Evolutionary conservation across 2,113 vertebrate species (phyloP).

Genomic region (Tetrao urogallus): DNA sequence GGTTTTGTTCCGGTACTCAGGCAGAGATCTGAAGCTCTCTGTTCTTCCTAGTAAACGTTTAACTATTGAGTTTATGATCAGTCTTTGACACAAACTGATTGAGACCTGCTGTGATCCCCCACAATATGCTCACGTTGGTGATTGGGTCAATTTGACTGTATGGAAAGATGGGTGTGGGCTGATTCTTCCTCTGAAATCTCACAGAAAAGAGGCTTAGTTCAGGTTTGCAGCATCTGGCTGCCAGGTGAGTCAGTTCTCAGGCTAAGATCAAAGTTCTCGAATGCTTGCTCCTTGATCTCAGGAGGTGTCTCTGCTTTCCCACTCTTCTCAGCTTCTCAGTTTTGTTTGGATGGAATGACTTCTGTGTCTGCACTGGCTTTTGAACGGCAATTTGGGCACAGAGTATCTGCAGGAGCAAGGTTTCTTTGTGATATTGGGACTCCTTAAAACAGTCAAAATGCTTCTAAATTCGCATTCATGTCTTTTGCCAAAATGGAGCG

Average conservation of each 20-base stretch:
- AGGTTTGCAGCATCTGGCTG: not conserved
- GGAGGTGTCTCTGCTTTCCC: not conserved
- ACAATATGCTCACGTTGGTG: not conserved
- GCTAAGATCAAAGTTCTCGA: rapidly evolving
- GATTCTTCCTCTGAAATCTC: not conserved
- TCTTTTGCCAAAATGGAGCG: not conserved
- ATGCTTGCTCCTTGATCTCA: not conserved
- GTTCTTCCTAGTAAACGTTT: not conserved
- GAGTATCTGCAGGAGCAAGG: not conserved
- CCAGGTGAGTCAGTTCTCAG: not conserved
- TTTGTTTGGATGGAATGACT: not conserved
- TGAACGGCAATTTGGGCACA: not conserved
- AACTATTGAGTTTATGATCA: not conserved
- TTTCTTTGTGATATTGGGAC: not conserved
- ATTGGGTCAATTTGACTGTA: not conserved
- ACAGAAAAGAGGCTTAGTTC: not conserved
- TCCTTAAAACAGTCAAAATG: not conserved
- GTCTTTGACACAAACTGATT: not conserved
- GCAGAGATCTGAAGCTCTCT: not conserved
- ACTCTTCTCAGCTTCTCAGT: not conserved
- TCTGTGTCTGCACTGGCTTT: not conserved
- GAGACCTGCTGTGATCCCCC: not conserved
- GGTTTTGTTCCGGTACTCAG: not conserved
- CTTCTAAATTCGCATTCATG: not conserved
- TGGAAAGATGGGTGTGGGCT: not conserved